A percentile compares a stretch with the other conserved stretches of the same genome.
Evolutionary conservation across 1,140 invertebrate genomes (phyloP).

Genomic region (Micrasema minimum): DNA sequence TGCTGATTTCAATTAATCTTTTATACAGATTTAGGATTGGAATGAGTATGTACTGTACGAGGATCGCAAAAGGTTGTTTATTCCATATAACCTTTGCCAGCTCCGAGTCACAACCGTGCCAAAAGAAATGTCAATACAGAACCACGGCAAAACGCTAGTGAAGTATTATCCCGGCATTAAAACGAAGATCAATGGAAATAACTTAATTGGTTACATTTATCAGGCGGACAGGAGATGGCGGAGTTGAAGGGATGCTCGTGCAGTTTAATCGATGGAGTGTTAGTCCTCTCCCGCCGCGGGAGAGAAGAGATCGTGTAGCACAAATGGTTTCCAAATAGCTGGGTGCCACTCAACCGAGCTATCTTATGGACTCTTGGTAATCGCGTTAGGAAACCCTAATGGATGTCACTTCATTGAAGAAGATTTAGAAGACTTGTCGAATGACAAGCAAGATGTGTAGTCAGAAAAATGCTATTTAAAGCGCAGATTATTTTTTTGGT

Average conservation of each 20-base stretch:
- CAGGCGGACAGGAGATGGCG: slow-evolving; percentile 13
- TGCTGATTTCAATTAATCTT: too few relatives aligned
- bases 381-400: slow-evolving; percentile 15
- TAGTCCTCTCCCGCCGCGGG: slow-evolving; percentile 6
- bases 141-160: background rate
- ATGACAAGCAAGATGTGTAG: too few relatives aligned
- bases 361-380: slow-evolving; percentile 21
- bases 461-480: too few relatives aligned
- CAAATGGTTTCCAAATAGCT: slow-evolving; percentile 39
- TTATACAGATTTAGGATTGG: too few relatives aligned
- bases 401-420: slow-evolving; percentile 14
- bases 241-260: slow-evolving; percentile 32
- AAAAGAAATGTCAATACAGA: slow-evolving; percentile 22
- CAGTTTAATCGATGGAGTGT: slow-evolving; percentile 34
- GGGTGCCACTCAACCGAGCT: slow-evolving; percentile 24
- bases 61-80: slow-evolving; percentile 20
- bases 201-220: slow-evolving; percentile 34
- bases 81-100: slow-evolving; percentile 12
- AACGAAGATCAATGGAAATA: slow-evolving; percentile 11
- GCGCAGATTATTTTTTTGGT: too few relatives aligned
- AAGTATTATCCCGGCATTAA: slow-evolving; percentile 7
- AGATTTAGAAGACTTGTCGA: background rate
- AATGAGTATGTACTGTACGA: background rate
- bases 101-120: slow-evolving; percentile 1
- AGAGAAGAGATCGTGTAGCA: slow-evolving; percentile 26